These are phyloP conservation scores for Halichoerus grypus DNA, from an alignment of 2,113 vertebrate species.

Conservation along the genomic window DNA sequence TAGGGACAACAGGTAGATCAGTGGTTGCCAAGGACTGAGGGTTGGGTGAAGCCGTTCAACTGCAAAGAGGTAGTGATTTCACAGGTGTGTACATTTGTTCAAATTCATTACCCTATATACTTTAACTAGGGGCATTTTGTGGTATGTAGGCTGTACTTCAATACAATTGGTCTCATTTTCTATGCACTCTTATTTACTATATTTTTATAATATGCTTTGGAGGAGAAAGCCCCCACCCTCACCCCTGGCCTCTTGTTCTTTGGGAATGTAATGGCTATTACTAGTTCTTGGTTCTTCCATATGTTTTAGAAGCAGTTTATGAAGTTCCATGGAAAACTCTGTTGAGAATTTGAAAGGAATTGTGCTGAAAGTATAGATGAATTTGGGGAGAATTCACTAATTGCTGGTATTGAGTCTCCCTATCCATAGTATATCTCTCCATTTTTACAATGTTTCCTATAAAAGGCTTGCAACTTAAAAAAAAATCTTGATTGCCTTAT, in stretches of 20 bases:
- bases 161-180: background rate
- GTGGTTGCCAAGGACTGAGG: background rate
- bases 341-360: background rate
- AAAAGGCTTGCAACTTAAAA: background rate
- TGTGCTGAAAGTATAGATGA: background rate
- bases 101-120: background rate
- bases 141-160: background rate
- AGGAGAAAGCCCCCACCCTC: background rate
- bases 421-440: background rate
- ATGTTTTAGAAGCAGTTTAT: background rate
- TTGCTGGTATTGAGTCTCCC: background rate
- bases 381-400: background rate
- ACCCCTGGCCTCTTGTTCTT: background rate
- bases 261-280: background rate
- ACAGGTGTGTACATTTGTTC: background rate
- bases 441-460: background rate
- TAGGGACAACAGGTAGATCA: background rate
- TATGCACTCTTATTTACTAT: background rate
- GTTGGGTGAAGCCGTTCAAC: background rate
- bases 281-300: background rate
- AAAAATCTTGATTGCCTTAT: background rate
- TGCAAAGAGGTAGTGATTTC: background rate
- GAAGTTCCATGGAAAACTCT: slow-evolving; percentile 23
- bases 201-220: background rate
- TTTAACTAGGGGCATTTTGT: background rate